Conservation (phyloP, 2,888 invertebrate genomes). For the Elegia similella region DNA sequence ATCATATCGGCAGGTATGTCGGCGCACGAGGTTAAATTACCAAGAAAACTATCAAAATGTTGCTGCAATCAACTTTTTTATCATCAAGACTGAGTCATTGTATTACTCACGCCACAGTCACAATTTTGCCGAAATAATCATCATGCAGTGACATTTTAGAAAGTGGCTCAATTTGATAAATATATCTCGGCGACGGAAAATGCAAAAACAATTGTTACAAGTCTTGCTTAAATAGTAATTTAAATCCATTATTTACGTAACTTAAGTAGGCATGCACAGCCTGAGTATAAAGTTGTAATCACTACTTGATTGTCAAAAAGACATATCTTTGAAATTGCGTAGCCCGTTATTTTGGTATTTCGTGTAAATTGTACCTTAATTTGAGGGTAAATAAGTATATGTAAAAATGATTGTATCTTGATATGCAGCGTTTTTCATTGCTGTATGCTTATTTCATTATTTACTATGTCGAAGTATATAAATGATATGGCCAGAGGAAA, state of each 20-base stretch:
- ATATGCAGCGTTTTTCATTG: background rate
- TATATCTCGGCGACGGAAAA: background rate
- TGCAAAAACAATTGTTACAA: background rate
- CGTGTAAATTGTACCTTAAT: background rate
- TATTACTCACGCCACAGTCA: conserved; percentile 5
- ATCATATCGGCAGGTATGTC: background rate
- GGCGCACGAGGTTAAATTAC: conserved; percentile 1
- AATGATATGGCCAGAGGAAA: too few species aligned
- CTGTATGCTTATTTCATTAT: background rate
- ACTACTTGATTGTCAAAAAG: background rate
- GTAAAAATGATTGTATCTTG: background rate
- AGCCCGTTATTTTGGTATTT: background rate
- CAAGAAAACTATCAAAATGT: conserved; percentile 1
- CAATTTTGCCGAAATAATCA: conserved; percentile 1
- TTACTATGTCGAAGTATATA: background rate
- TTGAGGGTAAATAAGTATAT: background rate
- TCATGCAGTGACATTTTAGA: conserved; percentile 4
- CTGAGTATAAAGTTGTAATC: background rate
- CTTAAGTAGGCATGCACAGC: background rate
- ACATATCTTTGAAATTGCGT: background rate
- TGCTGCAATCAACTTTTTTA: conserved; percentile 7
- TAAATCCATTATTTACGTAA: conserved; percentile 7
- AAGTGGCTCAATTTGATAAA: conserved; percentile 7
- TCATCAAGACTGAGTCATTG: conserved; percentile 9
- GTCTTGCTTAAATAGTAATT: background rate